A percentile compares a stretch with the other conserved stretches of the same genome.
Conservation (phyloP, 2,113 vertebrate species). For the Eulemur macaco region DNA sequence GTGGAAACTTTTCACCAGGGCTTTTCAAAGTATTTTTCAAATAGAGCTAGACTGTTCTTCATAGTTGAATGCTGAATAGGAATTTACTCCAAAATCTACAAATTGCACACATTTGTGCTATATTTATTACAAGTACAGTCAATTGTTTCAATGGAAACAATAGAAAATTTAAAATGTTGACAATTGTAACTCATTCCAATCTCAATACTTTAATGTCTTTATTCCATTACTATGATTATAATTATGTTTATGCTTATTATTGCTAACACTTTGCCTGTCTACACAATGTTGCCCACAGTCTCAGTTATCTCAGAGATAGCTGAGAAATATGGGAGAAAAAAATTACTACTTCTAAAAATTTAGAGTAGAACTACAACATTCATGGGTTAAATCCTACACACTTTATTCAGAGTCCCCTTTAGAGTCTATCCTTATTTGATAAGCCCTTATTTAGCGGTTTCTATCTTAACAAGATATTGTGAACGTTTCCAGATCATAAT, state of each 20-base stretch:
- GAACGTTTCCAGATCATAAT: background rate
- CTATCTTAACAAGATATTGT: background rate
- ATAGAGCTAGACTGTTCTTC: background rate
- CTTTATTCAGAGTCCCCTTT: background rate
- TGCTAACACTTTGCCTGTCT: background rate
- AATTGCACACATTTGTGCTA: background rate
- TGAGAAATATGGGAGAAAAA: background rate
- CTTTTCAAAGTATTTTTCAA: background rate
- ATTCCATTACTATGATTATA: background rate
- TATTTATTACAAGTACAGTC: background rate
- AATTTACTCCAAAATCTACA: background rate
- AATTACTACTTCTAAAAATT: background rate
- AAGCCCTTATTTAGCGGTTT: background rate
- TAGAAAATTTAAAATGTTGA: background rate
- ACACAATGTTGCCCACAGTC: background rate
- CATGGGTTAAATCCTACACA: background rate
- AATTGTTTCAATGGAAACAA: background rate
- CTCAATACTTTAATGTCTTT: background rate
- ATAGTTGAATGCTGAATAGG: background rate
- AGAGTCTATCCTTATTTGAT: background rate
- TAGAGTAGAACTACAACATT: background rate
- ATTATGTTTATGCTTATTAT: background rate
- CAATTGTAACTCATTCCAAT: background rate
- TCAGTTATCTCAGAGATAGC: background rate
- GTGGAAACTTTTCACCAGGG: background rate